Evolutionary conservation across 2,113 vertebrate species (phyloP), one percentile per base, ranked within the genome.

Genomic region (Brachyhypopomus occidentalis): DNA sequence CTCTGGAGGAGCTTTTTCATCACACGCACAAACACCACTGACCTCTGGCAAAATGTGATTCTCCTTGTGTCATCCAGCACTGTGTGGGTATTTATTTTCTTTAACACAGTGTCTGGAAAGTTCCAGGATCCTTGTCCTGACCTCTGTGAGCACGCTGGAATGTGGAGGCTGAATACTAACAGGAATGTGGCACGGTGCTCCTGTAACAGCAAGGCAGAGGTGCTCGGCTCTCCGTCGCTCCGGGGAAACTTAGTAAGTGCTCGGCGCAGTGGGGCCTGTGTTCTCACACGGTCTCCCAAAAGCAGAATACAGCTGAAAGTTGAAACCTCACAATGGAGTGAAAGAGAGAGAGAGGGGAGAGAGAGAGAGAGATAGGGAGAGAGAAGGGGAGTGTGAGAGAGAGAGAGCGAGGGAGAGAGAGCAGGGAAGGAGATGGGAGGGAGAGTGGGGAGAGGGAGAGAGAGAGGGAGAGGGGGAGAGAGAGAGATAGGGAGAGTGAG

Each of bases 21-120:
- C 72, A 34, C 27, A 25, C 59, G 27, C 38, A 70, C 34, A 55
- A 27, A 45, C 55, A 9, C 52, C 56, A 23, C 48, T 56, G 76
- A 6, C 27, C 48, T 36, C 48, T 79, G 36, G 60, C 52, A 62
- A 22, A 16, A 36, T 12, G 7, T 79, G 77, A 72, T 72, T 79
- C 77, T 72, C 67, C 75, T 66, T 14, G 12, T 41, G 3, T 25
- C 52, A 60, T 60, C 67, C 77, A 60, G 52, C 56, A 52, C 77
- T 48, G 14, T 30, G 22, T 2, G n/a, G 77, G 58, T 30, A 70
- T 78, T 70, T 58, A 62, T 78, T 69, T 78, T 72, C 22, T 71
- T 36, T 70, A 41, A 20, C 58, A 67, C 76, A 56, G 69, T 69
- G 64, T 52, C 52, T 71, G 77, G 77, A 79, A 79, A 41, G 45